Evolutionary conservation across 2,888 invertebrate genomes (phyloP), one percentile per base, ranked within the genome.

Genomic region (Serripes groenlandicus): DNA sequence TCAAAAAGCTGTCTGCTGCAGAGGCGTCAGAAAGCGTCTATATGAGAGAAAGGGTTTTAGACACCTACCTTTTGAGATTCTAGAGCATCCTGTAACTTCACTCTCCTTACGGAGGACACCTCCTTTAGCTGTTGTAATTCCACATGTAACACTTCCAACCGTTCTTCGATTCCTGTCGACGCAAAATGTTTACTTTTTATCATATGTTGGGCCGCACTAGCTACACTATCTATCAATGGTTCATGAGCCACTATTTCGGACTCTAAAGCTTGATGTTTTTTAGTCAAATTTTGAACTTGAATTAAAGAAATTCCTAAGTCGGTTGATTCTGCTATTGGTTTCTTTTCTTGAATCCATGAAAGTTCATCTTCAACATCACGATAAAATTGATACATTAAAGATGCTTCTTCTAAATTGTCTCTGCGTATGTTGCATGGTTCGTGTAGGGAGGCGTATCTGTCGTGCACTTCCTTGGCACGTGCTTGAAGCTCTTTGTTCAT

Each of bases 341-440:
- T 96, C 89, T 97, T 97, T 90, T 97, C 97, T 4, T 96, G 95
- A n/a, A 99, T 95, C 99, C 99, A 99, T 88, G 97, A 96, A 74
- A 98, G 93, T 94, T 99, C 99, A 93, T 99, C 99, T 81, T 98
- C 98, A 0, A 98, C 97, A 93, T 99, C 99, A 32, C 98, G 96
- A 64, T 97, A 96, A 95, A 98, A 98, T 92, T 98, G 97, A 93
- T 98, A 98, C 86, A 99, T 95, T 64, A 97, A 95, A 3, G 97
- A 96, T 0, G 99, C 98, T 87, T 99, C 99, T 92, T 98, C 98
- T 52, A 99, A 95, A 94, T 98, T 98, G 92, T 99, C 99, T 54
- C 98, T 96, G 0, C 98, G 96, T 85, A 98, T 98, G 93, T 98
- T 97, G 94, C 98, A 97, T 0, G 99, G 99, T 94, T 98, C 98